Conservation (phyloP, 1,140 invertebrate species). For the Leptoteleia sp. region DNA sequence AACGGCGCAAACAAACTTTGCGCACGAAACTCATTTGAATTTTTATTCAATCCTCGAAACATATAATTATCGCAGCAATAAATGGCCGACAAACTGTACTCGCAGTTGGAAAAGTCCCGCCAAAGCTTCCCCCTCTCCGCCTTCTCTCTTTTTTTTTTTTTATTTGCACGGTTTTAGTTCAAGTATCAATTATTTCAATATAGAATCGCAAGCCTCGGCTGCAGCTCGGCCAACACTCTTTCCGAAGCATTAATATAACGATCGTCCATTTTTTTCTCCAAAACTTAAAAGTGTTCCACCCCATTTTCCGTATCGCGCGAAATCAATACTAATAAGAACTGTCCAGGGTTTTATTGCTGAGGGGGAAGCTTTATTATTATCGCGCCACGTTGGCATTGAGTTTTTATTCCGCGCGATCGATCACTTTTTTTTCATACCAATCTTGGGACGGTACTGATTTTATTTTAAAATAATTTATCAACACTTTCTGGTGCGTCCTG, state of each 20-base stretch:
- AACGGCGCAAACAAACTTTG: conserved; percentile 70
- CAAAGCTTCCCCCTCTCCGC: conserved; percentile 9
- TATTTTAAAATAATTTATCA: too few relatives aligned
- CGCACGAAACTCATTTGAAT: conserved; percentile 76
- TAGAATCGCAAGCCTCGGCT: conserved; percentile 50
- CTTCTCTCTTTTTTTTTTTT: conserved; percentile 4
- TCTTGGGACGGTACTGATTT: too few relatives aligned
- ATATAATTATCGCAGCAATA: conserved; percentile 79
- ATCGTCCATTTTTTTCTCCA: conserved; percentile 44
- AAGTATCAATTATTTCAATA: conserved; percentile 65
- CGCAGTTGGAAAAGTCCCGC: conserved; percentile 57
- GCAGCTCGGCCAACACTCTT: conserved; percentile 38
- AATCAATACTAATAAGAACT: conserved; percentile 51
- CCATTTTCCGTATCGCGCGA: conserved; percentile 12
- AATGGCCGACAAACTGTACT: conserved; percentile 62
- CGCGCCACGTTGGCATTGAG: conserved; percentile 12
- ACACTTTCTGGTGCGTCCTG: too few relatives aligned
- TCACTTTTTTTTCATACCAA: too few relatives aligned
- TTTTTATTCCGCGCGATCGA: too few relatives aligned
- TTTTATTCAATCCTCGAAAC: conserved; percentile 77
- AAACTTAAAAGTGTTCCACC: conserved; percentile 34
- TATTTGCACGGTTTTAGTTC: conserved; percentile 59
- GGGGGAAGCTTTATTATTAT: too few relatives aligned
- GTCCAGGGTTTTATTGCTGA: conserved; percentile 42
- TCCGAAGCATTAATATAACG: conserved; percentile 51